phyloP scores from a whole-genome alignment of 53 echinoderm and acorn worm genomes.

The Patiria pectinifera region DNA sequence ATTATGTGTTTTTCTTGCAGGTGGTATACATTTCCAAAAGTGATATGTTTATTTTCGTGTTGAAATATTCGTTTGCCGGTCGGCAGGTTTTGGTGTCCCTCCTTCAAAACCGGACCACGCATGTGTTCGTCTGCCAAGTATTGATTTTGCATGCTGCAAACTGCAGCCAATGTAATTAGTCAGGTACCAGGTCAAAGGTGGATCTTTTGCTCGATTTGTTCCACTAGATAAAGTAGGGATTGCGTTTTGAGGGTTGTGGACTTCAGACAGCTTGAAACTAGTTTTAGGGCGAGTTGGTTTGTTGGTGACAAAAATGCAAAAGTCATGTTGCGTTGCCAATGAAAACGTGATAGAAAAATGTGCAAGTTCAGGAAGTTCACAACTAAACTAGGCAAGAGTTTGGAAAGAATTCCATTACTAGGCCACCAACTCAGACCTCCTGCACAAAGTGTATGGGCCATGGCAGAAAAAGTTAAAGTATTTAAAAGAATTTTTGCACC shows the following conservation, averaged over 20 bases:
- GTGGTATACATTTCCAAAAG: neutral
- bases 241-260: neutral
- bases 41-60: conserved; percentile 16
- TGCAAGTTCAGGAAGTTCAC: no score
- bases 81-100: neutral
- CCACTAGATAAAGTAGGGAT: neutral
- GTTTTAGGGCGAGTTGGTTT: neutral
- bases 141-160: no score
- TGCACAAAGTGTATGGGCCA: no score
- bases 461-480: no score
- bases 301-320: neutral
- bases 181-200: neutral
- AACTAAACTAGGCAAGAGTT: no score
- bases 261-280: neutral
- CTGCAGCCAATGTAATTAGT: neutral
- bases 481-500: no score
- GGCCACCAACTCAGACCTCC: no score
- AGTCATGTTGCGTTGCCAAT: no score
- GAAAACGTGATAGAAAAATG: no score
- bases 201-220: neutral
- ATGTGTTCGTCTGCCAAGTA: neutral
- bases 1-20: conserved; percentile 9
- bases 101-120: no score
- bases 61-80: conserved; percentile 41
- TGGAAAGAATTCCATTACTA: no score